Evolutionary conservation across 2,113 vertebrate genomes (phyloP).

Genomic region (Colaptes auratus): DNA sequence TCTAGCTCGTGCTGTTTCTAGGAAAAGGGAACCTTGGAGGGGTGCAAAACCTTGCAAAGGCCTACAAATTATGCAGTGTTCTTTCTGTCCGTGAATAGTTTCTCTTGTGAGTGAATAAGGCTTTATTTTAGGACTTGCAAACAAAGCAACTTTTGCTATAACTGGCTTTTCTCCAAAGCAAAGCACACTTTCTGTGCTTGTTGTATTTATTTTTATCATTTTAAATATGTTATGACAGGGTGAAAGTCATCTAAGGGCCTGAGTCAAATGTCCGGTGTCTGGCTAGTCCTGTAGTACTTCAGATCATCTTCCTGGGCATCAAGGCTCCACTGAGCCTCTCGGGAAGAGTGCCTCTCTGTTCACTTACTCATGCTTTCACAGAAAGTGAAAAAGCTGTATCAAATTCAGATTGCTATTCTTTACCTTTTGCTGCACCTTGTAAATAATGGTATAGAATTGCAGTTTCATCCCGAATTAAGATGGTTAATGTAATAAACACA

Average conservation of each 20-base stretch:
- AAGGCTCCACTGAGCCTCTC: not conserved
- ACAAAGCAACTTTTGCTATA: slow-evolving; percentile 44
- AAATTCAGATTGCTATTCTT: not conserved
- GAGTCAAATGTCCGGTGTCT: not conserved
- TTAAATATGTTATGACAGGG: not conserved
- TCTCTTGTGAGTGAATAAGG: slow-evolving; percentile 30
- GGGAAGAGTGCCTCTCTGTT: not conserved
- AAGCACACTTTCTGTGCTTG: not conserved
- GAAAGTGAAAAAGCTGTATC: not conserved
- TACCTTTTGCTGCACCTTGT: not conserved
- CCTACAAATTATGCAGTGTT: slow-evolving; percentile 48
- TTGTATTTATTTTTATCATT: not conserved
- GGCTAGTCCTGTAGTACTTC: not conserved
- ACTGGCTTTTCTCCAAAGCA: slow-evolving; percentile 34
- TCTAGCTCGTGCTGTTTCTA: slow-evolving; percentile 59
- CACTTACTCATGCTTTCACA: not conserved
- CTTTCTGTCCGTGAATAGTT: slow-evolving; percentile 41
- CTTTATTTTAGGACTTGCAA: slow-evolving; percentile 19
- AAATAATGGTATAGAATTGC: not conserved
- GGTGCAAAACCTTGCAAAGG: not conserved
- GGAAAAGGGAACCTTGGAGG: slow-evolving; percentile 33
- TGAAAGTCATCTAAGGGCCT: not conserved
- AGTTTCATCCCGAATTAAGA: not conserved
- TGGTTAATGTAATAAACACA: not conserved
- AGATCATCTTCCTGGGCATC: not conserved